Evolutionary conservation across 2,888 invertebrate genomes (phyloP).

Genomic region (Heliconius ismenius): DNA sequence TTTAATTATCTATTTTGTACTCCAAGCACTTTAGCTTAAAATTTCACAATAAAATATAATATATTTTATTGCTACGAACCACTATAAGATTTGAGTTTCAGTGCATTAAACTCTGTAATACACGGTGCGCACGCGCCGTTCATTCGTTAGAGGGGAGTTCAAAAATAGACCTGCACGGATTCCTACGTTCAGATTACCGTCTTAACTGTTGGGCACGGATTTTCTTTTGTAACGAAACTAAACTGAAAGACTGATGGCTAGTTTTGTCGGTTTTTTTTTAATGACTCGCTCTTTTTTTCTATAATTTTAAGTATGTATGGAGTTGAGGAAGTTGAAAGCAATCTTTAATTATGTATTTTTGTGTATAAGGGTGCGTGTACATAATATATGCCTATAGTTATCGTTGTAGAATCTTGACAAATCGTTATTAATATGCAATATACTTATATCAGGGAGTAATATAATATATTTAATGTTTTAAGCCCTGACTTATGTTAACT

Average conservation of each 20-base stretch:
- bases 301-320: constrained; percentile 3
- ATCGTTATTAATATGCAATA: too few species aligned
- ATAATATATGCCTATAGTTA: too few species aligned
- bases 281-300: constrained; percentile 1
- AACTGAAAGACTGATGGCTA: constrained; percentile 33
- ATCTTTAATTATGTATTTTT: neutral
- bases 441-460: too few species aligned
- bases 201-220: constrained; percentile 43
- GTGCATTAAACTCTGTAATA: constrained; percentile 65
- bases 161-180: constrained; percentile 68
- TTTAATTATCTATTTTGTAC: neutral
- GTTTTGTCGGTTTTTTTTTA: constrained; percentile 34
- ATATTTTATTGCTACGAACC: constrained; percentile 42
- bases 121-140: constrained; percentile 61
- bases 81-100: constrained; percentile 45
- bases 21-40: constrained; percentile 31
- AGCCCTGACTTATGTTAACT: too few species aligned
- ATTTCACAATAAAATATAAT: constrained; percentile 23
- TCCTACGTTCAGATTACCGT: constrained; percentile 54
- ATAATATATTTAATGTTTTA: too few species aligned
- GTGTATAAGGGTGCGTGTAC: too few species aligned
- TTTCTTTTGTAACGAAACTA: constrained; percentile 39
- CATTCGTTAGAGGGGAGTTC: constrained; percentile 58
- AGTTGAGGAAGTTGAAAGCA: neutral
- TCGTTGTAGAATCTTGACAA: too few species aligned